Base-by-base conservation (phyloP, 2,888 invertebrate genomes). In the Thera britannica region DNA sequence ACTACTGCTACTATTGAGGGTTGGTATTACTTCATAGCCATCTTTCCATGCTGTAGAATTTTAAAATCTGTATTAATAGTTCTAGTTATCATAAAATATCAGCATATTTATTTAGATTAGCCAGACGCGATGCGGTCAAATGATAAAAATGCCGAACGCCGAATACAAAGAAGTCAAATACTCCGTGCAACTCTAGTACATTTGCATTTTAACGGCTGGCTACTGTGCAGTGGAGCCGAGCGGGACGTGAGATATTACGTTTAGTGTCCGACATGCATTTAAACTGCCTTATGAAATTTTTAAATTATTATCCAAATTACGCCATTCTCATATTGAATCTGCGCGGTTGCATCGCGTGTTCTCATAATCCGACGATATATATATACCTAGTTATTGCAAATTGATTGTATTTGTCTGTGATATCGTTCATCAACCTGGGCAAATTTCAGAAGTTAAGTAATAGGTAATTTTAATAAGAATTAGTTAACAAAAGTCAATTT, bases 201-300 rank as follows among this genome's bases (percentile, higher is more conserved):
- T 86, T 86, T 82, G 77, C 85, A 84, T 85, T 80, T 86, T 79
- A 84, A 83, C 83, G 77, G 78, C 77, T 79, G 76, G 75, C 80
- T 79, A 82, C 78, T 79, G 79, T 84, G 84, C 84, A 85, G 74
- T 76, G 76, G 72, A 67, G 44, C 44, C 2, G 44, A 46, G 74
- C 52, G 70, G 70, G 72, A 74, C 74, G 74, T 75, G 78, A 81
- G 79, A 85, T 85, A 82, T 83, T 81, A 76, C 77, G 68, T 75
- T 72, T 75, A 77, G 71, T 68, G 70, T 77, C 71, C 79, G 78
- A 79, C 79, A 84, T 86, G 85, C 85, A 86, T 86, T 83, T 85
- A 83, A 85, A 86, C 79, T 77, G 82, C 83, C 81, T 84, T 77
- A 81, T 82, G 81, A 81, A 80, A 75, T 72, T 81, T 81, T 81